Percentiles rank a stretch among this genome's conserved stretches.
These are phyloP conservation scores for Acromyrmex echinatior DNA, from an alignment of 1,140 invertebrate species.

Conservation along the genomic window DNA sequence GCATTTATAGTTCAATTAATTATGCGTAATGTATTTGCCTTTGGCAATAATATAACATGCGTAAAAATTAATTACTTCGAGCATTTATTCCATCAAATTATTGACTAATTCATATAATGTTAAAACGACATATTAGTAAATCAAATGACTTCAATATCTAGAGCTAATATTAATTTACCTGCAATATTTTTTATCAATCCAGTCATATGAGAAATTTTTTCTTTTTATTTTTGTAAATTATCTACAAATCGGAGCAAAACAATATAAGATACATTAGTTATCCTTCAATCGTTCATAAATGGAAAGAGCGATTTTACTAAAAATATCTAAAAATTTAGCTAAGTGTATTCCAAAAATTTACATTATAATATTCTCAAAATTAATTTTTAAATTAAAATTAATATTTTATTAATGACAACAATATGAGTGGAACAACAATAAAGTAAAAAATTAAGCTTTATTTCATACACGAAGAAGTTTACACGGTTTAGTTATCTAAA, in stretches of 20 bases:
- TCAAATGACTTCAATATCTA: not conserved
- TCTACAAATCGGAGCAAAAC: not conserved
- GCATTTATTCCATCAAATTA: not conserved
- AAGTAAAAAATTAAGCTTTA: not conserved
- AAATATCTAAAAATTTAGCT: not conserved
- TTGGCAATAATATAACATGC: not conserved
- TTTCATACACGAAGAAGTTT: not conserved
- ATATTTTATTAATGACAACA: not conserved
- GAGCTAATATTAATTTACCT: not conserved
- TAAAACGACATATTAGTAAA: not conserved
- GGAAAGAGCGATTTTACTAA: too few species aligned
- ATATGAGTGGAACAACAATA: too few species aligned
- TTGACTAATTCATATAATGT: not conserved
- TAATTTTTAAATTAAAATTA: not conserved
- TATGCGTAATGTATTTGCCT: not conserved
- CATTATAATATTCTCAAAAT: not conserved
- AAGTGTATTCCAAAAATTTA: not conserved
- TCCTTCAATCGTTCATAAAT: too few species aligned
- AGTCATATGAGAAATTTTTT: not conserved
- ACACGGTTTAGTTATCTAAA: too few species aligned
- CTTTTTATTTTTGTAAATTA: not conserved
- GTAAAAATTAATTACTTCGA: not conserved
- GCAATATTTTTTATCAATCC: not conserved
- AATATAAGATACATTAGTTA: not conserved
- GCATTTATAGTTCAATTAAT: not conserved